Evolutionary conservation across 2,113 vertebrate species (phyloP).

Genomic region (Platycercus adscitus): DNA sequence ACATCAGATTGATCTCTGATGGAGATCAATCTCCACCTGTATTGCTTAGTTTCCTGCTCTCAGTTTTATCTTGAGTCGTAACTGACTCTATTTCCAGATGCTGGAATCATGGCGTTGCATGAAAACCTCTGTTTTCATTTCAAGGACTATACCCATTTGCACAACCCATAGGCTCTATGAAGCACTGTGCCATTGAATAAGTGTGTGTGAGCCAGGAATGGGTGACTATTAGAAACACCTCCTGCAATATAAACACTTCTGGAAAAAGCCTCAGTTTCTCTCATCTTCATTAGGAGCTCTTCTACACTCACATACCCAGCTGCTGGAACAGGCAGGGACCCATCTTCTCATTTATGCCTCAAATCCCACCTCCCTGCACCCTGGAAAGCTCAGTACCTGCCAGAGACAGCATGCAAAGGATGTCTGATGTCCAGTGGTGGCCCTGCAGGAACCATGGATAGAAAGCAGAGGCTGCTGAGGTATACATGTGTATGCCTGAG

Average conservation of each 20-base stretch:
- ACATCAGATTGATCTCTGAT: not conserved
- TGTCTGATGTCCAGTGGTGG: rapidly evolving
- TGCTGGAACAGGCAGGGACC: not conserved
- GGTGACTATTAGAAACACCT: not conserved
- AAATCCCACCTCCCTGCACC: not conserved
- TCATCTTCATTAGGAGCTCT: not conserved
- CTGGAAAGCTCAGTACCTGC: not conserved
- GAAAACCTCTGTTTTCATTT: not conserved
- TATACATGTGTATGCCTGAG: not conserved
- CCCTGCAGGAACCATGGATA: rapidly evolving
- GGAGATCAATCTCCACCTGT: not conserved
- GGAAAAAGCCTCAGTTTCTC: not conserved
- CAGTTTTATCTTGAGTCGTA: not conserved
- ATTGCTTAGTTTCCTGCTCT: not conserved
- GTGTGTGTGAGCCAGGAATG: not conserved
- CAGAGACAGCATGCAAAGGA: not conserved
- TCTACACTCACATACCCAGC: not conserved
- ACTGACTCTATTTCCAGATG: not conserved
- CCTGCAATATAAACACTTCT: not conserved
- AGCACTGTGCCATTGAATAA: not conserved
- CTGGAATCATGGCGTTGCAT: not conserved
- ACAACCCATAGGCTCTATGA: not conserved
- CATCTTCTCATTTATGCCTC: not conserved
- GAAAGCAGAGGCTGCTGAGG: not conserved
- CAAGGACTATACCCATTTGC: not conserved